A percentile compares a stretch with the other conserved stretches of the same genome.
phyloP scores from a whole-genome alignment of 30 jellyfish, hydroid and myxozoan genomes.

The Aurelia aurita region DNA sequence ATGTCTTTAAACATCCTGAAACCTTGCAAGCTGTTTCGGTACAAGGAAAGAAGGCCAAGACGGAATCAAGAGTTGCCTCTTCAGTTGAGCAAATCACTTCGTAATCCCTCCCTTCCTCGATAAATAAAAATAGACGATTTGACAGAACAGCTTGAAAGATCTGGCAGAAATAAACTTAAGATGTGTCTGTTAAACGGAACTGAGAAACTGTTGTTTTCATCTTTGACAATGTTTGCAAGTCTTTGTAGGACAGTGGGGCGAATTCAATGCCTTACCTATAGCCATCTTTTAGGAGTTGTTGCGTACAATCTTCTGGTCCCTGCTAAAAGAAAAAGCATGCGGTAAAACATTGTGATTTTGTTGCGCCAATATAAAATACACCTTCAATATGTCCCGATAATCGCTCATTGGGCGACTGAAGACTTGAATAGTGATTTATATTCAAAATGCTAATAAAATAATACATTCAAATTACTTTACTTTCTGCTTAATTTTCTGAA shows the following conservation, averaged over 20 bases:
- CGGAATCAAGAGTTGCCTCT: no score
- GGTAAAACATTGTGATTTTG: neutral
- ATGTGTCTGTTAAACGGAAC: neutral
- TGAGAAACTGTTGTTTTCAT: neutral
- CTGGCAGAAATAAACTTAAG: neutral
- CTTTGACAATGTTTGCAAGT: neutral
- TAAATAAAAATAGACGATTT: no score
- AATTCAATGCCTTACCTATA: constrained; percentile 44
- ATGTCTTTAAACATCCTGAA: no score
- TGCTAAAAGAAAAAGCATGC: neutral
- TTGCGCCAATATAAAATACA: neutral
- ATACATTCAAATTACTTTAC: no score
- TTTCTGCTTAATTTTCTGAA: no score
- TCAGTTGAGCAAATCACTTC: no score
- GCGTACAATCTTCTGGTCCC: constrained; percentile 69
- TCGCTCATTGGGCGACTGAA: neutral
- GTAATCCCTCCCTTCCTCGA: no score
- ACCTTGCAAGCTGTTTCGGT: no score
- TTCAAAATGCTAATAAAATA: no score
- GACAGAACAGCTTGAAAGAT: neutral
- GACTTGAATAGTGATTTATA: no score
- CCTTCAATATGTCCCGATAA: neutral
- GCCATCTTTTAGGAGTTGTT: constrained; percentile 71
- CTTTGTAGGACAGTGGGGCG: neutral
- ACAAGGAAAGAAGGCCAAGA: no score